These are phyloP conservation scores for Tonatia bakeri DNA, from an alignment of 2,113 vertebrate genomes.

Conservation along the genomic window DNA sequence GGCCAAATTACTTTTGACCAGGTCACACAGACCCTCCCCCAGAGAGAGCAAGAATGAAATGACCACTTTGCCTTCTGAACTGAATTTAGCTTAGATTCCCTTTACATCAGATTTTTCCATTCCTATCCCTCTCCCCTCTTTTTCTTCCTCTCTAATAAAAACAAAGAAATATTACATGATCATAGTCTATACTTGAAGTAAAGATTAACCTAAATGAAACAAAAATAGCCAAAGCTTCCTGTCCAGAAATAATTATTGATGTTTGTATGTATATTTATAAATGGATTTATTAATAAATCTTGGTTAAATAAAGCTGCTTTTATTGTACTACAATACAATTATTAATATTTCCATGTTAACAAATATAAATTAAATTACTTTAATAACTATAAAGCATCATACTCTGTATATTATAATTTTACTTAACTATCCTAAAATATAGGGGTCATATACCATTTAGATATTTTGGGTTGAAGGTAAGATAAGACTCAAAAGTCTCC, in stretches of 20 bases:
- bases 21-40: neutral
- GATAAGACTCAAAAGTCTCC: slow-evolving; percentile 23
- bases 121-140: neutral
- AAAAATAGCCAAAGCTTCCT: neutral
- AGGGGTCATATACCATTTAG: neutral
- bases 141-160: slow-evolving; percentile 5
- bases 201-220: neutral
- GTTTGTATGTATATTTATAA: neutral
- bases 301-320: neutral
- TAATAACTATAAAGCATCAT: neutral
- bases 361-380: neutral
- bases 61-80: neutral
- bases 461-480: neutral
- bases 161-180: neutral
- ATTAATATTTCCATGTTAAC: neutral
- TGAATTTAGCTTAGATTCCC: slow-evolving; percentile 14
- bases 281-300: neutral
- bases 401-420: neutral
- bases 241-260: neutral
- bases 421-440: neutral
- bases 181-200: slow-evolving; percentile 16
- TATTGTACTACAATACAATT: neutral
- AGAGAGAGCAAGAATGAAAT: neutral
- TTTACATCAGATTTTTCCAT: neutral
- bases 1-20: neutral